These are phyloP conservation scores for Reinhardtius hippoglossoides DNA, from an alignment of 2,113 vertebrate species.

Conservation along the genomic window DNA sequence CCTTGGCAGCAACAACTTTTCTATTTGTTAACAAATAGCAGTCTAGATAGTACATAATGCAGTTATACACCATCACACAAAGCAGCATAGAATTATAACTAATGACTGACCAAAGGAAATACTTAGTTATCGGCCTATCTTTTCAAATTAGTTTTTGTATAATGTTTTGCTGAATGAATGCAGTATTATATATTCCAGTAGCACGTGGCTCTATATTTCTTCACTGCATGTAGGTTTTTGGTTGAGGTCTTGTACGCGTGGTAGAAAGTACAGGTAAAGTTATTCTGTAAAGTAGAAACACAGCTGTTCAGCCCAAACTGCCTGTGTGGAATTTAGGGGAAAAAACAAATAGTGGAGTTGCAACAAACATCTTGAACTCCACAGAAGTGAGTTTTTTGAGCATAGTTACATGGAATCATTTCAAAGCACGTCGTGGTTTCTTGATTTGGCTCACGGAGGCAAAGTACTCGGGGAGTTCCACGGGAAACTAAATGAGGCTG, in stretches of 20 bases:
- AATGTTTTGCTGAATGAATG: not conserved
- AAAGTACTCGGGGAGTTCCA: not conserved
- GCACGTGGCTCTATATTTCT: not conserved
- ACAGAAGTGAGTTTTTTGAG: conserved; percentile 12
- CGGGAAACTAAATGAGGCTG: conserved; percentile 19
- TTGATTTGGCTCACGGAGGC: conserved; percentile 15
- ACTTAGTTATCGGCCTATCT: not conserved
- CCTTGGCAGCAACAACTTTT: no score
- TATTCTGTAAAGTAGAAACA: not conserved
- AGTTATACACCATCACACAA: not conserved
- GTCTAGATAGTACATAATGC: not conserved
- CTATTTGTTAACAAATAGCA: no score
- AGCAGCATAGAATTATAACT: not conserved
- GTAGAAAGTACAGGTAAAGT: not conserved
- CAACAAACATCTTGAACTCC: not conserved
- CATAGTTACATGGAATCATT: conserved; percentile 8
- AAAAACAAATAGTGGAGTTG: not conserved
- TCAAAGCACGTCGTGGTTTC: conserved; percentile 1
- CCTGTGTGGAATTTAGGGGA: not conserved
- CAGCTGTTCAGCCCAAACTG: not conserved
- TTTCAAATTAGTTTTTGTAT: not conserved
- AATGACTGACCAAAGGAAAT: not conserved
- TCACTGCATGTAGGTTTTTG: not conserved
- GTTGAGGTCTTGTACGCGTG: not conserved
- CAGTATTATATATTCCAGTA: not conserved